These are phyloP conservation scores for Perca schrenkii DNA, from an alignment of 2,113 vertebrate genomes.

Conservation along the genomic window DNA sequence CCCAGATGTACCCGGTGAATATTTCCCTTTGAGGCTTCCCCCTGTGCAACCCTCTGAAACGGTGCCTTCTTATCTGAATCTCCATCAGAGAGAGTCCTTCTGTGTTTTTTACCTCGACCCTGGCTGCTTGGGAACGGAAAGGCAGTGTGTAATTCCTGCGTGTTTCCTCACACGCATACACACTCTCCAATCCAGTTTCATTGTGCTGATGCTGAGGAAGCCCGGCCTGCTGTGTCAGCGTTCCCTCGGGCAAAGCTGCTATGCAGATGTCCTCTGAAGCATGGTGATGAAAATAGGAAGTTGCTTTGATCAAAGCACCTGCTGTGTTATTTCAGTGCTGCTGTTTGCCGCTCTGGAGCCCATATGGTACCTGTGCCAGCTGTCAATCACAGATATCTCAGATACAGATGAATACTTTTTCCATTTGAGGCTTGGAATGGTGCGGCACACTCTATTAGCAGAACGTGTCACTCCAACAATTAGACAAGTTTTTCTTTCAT, in stretches of 20 bases:
- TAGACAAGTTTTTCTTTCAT: slow-evolving; percentile 47
- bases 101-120: slow-evolving; percentile 29
- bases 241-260: slow-evolving; percentile 72
- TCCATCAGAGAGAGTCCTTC: slow-evolving; percentile 54
- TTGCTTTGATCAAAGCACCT: slow-evolving; percentile 75
- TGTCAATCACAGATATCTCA: slow-evolving; percentile 68
- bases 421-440: slow-evolving; percentile 49
- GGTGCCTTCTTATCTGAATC: slow-evolving; percentile 45
- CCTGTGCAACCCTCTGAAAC: slow-evolving; percentile 33
- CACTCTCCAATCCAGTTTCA: slow-evolving; percentile 47
- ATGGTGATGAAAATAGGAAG: slow-evolving; percentile 72
- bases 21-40: slow-evolving; percentile 45
- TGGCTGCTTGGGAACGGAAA: slow-evolving; percentile 32
- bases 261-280: slow-evolving; percentile 77
- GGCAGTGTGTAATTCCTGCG: slow-evolving; percentile 20
- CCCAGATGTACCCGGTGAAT: slow-evolving; percentile 6
- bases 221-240: slow-evolving; percentile 77
- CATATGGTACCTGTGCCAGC: slow-evolving; percentile 64
- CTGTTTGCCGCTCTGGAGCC: slow-evolving; percentile 43
- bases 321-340: slow-evolving; percentile 63
- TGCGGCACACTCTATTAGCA: slow-evolving; percentile 44
- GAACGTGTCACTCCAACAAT: slow-evolving; percentile 46
- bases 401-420: slow-evolving; percentile 62
- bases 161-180: neutral
- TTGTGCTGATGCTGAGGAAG: slow-evolving; percentile 73